phyloP scores from a whole-genome alignment of 2,797 vertebrate species.

The Steatocranus sp. region DNA sequence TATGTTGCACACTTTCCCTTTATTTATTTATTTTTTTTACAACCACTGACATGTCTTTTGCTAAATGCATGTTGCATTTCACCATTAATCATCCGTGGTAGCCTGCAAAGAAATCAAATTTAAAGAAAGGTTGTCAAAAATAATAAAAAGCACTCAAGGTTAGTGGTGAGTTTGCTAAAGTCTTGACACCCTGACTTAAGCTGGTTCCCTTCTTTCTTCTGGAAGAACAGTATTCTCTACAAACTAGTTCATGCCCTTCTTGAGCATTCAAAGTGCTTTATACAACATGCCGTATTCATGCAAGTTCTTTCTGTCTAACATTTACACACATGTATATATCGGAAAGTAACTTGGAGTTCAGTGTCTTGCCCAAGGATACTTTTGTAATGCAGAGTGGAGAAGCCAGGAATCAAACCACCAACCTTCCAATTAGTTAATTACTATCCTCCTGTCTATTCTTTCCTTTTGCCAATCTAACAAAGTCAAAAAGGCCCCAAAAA shows the following conservation, averaged over 20 bases:
- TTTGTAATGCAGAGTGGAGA: neutral
- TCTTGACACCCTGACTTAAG: neutral
- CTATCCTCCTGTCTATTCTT: neutral
- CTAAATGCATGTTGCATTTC: neutral
- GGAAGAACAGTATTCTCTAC: neutral
- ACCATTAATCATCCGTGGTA: accelerated
- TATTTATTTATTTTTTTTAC: neutral
- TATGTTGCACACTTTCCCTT: neutral
- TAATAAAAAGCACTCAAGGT: neutral
- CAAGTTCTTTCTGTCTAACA: neutral
- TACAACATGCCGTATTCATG: neutral
- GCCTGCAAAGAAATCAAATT: neutral
- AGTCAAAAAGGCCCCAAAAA: neutral
- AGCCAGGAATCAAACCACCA: neutral
- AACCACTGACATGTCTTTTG: neutral
- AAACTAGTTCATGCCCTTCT: neutral
- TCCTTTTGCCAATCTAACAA: neutral
- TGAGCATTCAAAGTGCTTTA: neutral
- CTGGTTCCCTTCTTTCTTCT: neutral
- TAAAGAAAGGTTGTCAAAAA: neutral
- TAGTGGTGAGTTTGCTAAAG: neutral
- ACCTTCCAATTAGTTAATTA: accelerated
- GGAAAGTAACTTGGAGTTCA: neutral
- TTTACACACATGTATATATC: neutral
- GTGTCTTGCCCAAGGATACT: neutral